phyloP scores from a whole-genome alignment of 1,140 invertebrate genomes.

The Oedothorax gibbosus region DNA sequence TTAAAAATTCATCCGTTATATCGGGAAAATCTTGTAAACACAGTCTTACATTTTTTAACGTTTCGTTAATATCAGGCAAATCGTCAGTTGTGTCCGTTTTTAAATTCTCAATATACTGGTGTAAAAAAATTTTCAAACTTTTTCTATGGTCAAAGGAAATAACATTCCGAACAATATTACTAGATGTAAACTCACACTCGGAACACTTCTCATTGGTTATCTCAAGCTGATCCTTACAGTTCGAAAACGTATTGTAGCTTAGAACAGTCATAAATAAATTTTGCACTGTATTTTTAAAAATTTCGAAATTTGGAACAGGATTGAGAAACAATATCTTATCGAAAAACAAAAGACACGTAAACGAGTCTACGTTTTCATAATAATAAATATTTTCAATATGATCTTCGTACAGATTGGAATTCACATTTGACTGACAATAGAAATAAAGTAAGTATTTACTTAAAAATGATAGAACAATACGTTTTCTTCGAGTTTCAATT shows the following conservation, averaged over 20 bases:
- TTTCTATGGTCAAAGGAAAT: constrained; percentile 8
- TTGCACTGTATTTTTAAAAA: background rate
- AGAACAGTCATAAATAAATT: constrained; percentile 20
- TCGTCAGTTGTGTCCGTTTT: background rate
- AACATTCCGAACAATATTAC: background rate
- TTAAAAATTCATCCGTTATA: constrained; percentile 9
- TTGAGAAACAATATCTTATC: background rate
- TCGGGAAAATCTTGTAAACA: constrained; percentile 6
- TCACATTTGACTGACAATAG: background rate
- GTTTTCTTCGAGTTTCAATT: background rate
- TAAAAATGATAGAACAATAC: constrained; percentile 12
- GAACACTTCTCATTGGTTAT: no score
- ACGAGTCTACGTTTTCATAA: constrained; percentile 14
- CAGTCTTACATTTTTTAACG: no score
- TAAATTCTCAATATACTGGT: background rate
- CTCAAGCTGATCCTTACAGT: background rate
- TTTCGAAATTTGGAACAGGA: background rate
- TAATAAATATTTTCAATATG: constrained; percentile 1
- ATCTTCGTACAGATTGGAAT: background rate
- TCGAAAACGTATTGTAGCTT: background rate
- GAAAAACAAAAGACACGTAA: constrained; percentile 28
- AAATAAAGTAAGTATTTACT: constrained; percentile 7
- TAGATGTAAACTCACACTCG: background rate
- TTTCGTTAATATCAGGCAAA: no score
- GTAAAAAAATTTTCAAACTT: background rate